Base-by-base conservation (phyloP, 2,888 invertebrate genomes). In the Muschampia plurimacula region DNA sequence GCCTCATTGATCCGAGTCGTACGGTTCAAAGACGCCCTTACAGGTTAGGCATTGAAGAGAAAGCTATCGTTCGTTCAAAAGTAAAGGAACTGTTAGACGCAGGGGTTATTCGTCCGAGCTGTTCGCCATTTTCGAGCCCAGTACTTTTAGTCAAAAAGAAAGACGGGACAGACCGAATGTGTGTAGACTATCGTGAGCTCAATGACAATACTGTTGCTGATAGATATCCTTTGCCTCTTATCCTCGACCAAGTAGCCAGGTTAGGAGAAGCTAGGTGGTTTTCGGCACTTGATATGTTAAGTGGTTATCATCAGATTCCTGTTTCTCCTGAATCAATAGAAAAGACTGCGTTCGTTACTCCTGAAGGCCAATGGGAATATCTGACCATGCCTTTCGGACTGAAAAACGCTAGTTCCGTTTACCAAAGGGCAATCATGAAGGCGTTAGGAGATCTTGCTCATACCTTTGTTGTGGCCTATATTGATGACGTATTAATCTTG, bases 121-220 rank as follows among this genome's bases (percentile, higher is more conserved):
- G 3, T 13, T 65, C 64, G 28, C 44, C 64, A 9, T 65, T 65
- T 15, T 32, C 39, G 10, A 66, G 66, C n/a, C 66, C 52, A 8
- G 7, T n/a, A 7, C 36, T 52, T 10, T 15, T 66, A 32, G 66
- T 66, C 3, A n/a, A 66, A 36, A 66, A 66, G 15, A 13, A 28
- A 39, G 36, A 66, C 15, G 49, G 66, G 8, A 52, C 3, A 1
- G 22, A 66, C 8, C 66, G 66, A 36, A 52, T 49, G 52, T 66
- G 66, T 15, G 22, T 66, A n/a, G 66, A 66, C 36, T 66, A 66
- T 10, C n/a, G 66, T 0, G 66, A 66, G 12, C n/a, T 66, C 32
- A 66, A 66, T 41, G 52, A 52, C 15, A 66, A 66, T 9, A 52
- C 66, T 28, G 28, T 22, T 1, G 46, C 65, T 8, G 65, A 65